Percentiles rank a stretch among this genome's conserved stretches.
These are phyloP conservation scores for Bettongia penicillata DNA, from an alignment of 2,113 vertebrate species.

Conservation along the genomic window DNA sequence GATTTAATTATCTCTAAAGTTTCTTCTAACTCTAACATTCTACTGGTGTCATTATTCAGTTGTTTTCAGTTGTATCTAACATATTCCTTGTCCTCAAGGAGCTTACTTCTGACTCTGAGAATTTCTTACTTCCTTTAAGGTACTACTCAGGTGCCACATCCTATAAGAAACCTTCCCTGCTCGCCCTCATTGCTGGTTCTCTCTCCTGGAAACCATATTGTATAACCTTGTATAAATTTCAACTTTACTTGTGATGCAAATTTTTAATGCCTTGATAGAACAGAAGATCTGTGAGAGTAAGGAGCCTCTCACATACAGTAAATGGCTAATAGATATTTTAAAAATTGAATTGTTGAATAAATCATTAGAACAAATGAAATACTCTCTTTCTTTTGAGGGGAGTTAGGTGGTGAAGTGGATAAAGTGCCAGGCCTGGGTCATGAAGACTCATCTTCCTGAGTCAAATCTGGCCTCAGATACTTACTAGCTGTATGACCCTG, in stretches of 20 bases:
- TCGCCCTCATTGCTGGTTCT: not conserved
- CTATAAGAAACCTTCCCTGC: not conserved
- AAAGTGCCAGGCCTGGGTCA: not conserved
- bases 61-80: not conserved
- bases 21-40: not conserved
- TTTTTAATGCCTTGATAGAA: not conserved
- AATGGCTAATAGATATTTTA: not conserved
- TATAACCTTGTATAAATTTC: not conserved
- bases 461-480: not conserved
- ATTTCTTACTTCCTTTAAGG: not conserved
- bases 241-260: not conserved
- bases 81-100: not conserved
- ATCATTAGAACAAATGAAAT: not conserved
- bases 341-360: not conserved
- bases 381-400: not conserved
- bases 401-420: not conserved
- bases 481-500: not conserved
- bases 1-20: not conserved
- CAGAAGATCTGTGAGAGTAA: not conserved
- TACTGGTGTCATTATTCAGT: too few relatives aligned
- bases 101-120: not conserved
- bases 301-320: not conserved
- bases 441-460: not conserved
- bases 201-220: not conserved
- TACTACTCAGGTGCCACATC: not conserved